Evolutionary conservation across 1,140 invertebrate genomes (phyloP).

Genomic region (Cyclargus thomasi): DNA sequence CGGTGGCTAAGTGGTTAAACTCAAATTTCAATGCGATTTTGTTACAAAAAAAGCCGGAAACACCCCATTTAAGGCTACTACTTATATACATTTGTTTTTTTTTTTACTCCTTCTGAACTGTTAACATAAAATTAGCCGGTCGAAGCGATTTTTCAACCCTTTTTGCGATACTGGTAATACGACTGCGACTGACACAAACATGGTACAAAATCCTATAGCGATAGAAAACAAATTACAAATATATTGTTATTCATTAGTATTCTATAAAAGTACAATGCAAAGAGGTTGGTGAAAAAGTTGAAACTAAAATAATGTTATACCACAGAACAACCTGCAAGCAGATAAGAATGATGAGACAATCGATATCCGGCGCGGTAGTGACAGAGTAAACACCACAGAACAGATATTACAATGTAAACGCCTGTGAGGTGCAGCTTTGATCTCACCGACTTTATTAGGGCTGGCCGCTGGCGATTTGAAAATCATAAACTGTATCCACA

Average conservation of each 20-base stretch:
- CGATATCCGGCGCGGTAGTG: constrained; percentile 45
- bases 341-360: constrained; percentile 30
- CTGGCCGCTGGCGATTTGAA: constrained; percentile 30
- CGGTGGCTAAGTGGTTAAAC: neutral
- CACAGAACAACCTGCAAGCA: neutral
- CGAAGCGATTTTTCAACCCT: too few species aligned
- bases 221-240: too few species aligned
- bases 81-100: neutral
- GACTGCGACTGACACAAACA: too few species aligned
- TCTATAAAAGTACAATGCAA: too few species aligned
- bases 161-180: too few species aligned
- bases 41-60: neutral
- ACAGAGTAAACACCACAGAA: constrained; percentile 40
- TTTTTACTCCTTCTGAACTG: too few species aligned
- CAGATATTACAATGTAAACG: constrained; percentile 60
- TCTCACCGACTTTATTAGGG: constrained; percentile 44
- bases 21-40: neutral
- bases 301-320: too few species aligned
- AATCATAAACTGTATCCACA: neutral
- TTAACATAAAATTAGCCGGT: too few species aligned
- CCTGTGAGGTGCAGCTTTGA: constrained; percentile 60
- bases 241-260: too few species aligned
- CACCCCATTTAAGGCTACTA: neutral
- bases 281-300: too few species aligned
- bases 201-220: too few species aligned